Evolutionary conservation across 2,888 invertebrate species (phyloP), one percentile per base, ranked within the genome.

Genomic region (Callinectes sapidus): DNA sequence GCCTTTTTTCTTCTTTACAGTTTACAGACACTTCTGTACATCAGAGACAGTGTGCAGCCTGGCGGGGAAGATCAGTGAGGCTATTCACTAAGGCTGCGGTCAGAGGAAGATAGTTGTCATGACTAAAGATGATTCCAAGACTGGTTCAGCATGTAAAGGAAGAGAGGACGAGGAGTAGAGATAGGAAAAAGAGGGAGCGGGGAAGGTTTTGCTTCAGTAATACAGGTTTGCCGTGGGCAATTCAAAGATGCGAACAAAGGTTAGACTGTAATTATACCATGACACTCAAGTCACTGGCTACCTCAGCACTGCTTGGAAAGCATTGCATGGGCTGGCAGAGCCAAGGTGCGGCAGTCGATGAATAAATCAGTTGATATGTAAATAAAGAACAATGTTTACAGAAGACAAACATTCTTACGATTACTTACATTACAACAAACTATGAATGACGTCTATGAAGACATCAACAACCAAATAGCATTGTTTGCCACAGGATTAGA

Each of bases 171-270:
- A 35, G n/a, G 81, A 14, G 32, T 16, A 35, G 81, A 81, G 32
- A 32, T 3, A 18, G 18, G 35, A 81, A 81, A 81, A 81, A 81
- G 81, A 81, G 81, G 81, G 81, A 81, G 32, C 32, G 81, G 81
- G 32, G 81, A 32, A 81, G 81, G 81, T 81, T 81, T 81, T 81
- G 81, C 81, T 81, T 81, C 14, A 18, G 35, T 81, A 81, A 81
- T 81, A 35, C 81, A 14, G 81, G 81, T 35, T 81, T 81, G 81
- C 81, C 81, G 1, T 28, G 16, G 81, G 81, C 35, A 81, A 32
- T 35, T 81, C 81, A 32, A 14, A 35, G 81, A 35, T 18, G 35
- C 35, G 35, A 81, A 32, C 35, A 81, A 23, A 32, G 18, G 35
- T 35, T 28, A 71, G 28, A 71, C n/a, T 71, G 35, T 35, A 32